These are phyloP conservation scores for Nothoprocta perdicaria DNA, from an alignment of 2,113 vertebrate species.

Conservation along the genomic window DNA sequence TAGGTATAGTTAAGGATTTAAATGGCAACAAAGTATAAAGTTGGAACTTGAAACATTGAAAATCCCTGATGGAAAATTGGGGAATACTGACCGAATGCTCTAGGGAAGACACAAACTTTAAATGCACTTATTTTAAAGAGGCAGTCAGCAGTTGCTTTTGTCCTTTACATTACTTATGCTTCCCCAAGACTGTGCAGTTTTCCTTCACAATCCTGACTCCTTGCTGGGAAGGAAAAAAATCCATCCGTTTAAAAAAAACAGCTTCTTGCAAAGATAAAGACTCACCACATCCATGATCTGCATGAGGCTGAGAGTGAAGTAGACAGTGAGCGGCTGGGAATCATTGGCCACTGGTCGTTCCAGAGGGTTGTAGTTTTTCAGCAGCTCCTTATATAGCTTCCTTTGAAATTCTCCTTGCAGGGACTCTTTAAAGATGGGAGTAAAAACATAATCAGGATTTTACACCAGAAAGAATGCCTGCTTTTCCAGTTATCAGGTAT, in stretches of 20 bases:
- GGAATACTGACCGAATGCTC: not conserved
- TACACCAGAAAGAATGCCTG: not conserved
- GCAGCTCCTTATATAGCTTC: slow-evolving; percentile 86
- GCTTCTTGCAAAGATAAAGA: not conserved
- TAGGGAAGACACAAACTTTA: not conserved
- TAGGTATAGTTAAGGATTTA: not conserved
- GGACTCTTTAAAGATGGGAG: slow-evolving; percentile 79
- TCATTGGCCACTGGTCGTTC: slow-evolving; percentile 91
- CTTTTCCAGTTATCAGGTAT: not conserved
- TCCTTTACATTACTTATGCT: not conserved
- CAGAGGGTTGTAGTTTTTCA: slow-evolving; percentile 86
- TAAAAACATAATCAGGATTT: not conserved
- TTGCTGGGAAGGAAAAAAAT: not conserved
- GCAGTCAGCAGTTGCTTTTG: not conserved
- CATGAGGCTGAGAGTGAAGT: slow-evolving; percentile 89
- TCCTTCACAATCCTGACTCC: not conserved
- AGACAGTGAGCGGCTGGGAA: slow-evolving; percentile 87
- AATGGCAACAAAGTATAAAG: not conserved
- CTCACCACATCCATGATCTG: slow-evolving; percentile 98
- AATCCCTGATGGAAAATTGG: not conserved
- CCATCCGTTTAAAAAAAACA: not conserved
- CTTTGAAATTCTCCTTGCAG: slow-evolving; percentile 89
- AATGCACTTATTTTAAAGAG: not conserved
- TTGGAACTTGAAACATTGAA: not conserved
- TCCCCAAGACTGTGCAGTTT: not conserved